Conservation (phyloP, 1,140 invertebrate species). For the Hylyphantes graminicola region DNA sequence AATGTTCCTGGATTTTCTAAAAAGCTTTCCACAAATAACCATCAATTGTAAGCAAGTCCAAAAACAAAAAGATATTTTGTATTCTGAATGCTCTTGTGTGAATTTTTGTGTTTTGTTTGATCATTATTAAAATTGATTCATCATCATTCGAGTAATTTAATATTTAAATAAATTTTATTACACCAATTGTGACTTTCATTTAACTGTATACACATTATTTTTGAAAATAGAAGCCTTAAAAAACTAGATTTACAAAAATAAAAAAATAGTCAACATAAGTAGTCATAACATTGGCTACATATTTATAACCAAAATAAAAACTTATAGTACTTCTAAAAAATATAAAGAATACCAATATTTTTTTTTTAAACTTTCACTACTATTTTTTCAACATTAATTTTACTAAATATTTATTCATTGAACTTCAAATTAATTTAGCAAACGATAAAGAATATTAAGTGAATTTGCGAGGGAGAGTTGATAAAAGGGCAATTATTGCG, state of each 20-base stretch:
- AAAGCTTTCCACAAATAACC: no score
- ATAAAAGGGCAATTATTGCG: not conserved
- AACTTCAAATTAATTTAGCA: no score
- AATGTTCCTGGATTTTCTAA: no score
- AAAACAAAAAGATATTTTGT: no score
- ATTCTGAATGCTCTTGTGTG: no score
- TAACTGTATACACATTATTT: not conserved
- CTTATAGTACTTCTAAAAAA: not conserved
- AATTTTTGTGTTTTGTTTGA: constrained; percentile 13
- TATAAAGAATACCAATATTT: no score
- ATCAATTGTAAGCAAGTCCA: no score
- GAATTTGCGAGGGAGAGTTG: no score
- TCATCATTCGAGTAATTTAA: constrained; percentile 35
- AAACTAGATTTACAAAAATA: not conserved
- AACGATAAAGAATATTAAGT: no score
- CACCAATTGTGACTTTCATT: not conserved
- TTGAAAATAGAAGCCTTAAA: not conserved
- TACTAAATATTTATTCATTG: no score
- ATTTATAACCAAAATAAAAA: not conserved
- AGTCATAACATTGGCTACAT: not conserved
- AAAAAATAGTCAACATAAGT: not conserved
- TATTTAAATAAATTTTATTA: constrained; percentile 28
- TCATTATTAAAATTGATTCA: constrained; percentile 42
- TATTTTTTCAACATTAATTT: no score
- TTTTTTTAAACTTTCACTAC: no score